Evolutionary conservation across 1,140 invertebrate species (phyloP).

Genomic region (Zaprionus tsacasi): DNA sequence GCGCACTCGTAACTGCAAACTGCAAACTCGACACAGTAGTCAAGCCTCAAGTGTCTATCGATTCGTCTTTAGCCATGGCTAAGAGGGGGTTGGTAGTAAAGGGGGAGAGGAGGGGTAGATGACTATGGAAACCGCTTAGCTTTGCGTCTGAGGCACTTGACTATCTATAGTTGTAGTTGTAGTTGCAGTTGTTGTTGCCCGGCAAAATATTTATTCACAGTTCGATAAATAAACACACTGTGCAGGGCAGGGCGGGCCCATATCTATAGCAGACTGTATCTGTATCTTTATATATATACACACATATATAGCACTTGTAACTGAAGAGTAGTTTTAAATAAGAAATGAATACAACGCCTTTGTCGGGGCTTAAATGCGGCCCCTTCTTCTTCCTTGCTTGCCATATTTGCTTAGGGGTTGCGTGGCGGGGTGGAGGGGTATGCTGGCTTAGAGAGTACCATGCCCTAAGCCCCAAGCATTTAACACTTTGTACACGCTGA

Average conservation of each 20-base stretch:
- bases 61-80: conserved; percentile 36
- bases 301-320: conserved; percentile 12
- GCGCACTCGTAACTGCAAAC: conserved; percentile 50
- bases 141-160: conserved; percentile 50
- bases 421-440: background rate
- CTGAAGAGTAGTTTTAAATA: conserved; percentile 67
- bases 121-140: conserved; percentile 37
- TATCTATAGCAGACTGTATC: background rate
- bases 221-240: conserved; percentile 75
- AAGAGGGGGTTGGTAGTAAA: background rate
- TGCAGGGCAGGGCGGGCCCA: background rate
- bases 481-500: conserved; percentile 76
- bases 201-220: conserved; percentile 78
- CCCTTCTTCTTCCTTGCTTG: background rate
- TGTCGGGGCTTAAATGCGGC: conserved; percentile 67
- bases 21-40: conserved; percentile 64
- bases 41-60: conserved; percentile 57
- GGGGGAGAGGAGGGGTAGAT: background rate
- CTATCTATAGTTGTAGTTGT: background rate
- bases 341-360: conserved; percentile 72
- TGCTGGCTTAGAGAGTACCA: conserved; percentile 2
- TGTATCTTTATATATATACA: background rate
- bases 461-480: conserved; percentile 54
- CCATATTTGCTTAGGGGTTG: conserved; percentile 59
- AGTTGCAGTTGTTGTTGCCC: conserved; percentile 37